phyloP scores from a whole-genome alignment of 2,888 invertebrate species.

The Hirtodrosophila duncani region DNA sequence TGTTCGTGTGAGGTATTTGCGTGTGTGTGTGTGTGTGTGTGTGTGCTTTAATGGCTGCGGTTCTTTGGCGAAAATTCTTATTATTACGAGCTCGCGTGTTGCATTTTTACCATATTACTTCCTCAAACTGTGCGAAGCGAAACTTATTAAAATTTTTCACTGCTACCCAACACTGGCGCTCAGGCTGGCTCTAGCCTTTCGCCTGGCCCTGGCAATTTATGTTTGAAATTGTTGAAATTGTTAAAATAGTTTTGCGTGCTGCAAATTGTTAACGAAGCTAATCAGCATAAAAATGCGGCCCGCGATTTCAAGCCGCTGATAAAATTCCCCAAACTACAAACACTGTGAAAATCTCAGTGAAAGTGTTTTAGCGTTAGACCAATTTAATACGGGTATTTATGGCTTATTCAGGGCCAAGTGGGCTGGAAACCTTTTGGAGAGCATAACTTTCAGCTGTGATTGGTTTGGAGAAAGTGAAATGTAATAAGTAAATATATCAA shows the following conservation, averaged over 20 bases:
- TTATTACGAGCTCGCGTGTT: conserved; percentile 58
- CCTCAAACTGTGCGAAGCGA: conserved; percentile 22
- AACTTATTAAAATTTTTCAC: conserved; percentile 54
- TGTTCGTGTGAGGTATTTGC: too few relatives aligned
- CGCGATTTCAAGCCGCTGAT: too few relatives aligned
- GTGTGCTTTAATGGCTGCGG: conserved; percentile 38
- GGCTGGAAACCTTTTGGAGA: neutral
- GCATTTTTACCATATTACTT: conserved; percentile 52
- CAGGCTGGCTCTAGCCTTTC: neutral
- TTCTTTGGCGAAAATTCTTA: conserved; percentile 36
- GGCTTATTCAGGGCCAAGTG: neutral
- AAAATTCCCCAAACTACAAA: too few relatives aligned
- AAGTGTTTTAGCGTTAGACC: conserved; percentile 48
- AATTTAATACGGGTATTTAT: conserved; percentile 40
- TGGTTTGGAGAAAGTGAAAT: too few relatives aligned
- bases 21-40: neutral
- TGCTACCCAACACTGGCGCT: conserved; percentile 32
- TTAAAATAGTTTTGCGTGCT: conserved; percentile 65
- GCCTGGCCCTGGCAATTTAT: conserved; percentile 36
- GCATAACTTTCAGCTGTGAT: neutral
- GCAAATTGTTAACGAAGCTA: conserved; percentile 63
- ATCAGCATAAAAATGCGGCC: conserved; percentile 62
- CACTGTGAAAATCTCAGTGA: conserved; percentile 20
- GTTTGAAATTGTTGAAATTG: conserved; percentile 44
- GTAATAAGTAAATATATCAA: too few relatives aligned